A percentile compares a stretch with the other conserved stretches of the same genome.
Evolutionary conservation across 1,140 invertebrate species (phyloP).

Genomic region (Drosophila simulans): DNA sequence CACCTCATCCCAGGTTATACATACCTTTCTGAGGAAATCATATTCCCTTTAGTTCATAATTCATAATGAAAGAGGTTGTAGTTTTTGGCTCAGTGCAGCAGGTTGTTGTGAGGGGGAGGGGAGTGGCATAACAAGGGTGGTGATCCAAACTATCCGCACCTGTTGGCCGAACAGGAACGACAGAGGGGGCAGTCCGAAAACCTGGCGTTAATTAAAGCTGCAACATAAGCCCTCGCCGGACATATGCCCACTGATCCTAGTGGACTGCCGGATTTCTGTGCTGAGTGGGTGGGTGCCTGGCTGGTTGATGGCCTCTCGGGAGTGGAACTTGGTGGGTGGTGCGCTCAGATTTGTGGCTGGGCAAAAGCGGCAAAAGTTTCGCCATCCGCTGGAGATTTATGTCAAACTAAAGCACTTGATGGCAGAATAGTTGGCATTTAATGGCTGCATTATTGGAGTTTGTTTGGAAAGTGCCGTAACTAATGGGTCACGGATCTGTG

Average conservation of each 20-base stretch:
- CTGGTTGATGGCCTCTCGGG: slow-evolving; percentile 21
- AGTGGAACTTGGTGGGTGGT: not conserved
- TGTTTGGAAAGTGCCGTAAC: slow-evolving; percentile 68
- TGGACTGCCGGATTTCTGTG: slow-evolving; percentile 3
- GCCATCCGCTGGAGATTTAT: slow-evolving; percentile 70
- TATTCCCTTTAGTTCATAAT: too few species aligned
- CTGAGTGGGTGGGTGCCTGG: not conserved
- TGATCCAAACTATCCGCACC: slow-evolving; percentile 67
- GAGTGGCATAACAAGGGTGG: not conserved
- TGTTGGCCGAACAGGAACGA: slow-evolving; percentile 50
- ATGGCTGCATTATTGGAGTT: slow-evolving; percentile 80
- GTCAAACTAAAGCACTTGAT: slow-evolving; percentile 82
- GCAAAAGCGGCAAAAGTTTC: slow-evolving; percentile 48
- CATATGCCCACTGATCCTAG: slow-evolving; percentile 27
- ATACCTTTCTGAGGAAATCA: too few species aligned
- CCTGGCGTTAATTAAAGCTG: slow-evolving; percentile 78
- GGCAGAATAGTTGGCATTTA: slow-evolving; percentile 79
- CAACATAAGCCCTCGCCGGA: slow-evolving; percentile 57
- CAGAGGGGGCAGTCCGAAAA: slow-evolving; percentile 54
- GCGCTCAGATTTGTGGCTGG: slow-evolving; percentile 54
- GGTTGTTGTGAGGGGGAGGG: slow-evolving; percentile 6
- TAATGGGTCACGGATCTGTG: slow-evolving; percentile 65
- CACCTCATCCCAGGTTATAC: too few species aligned
- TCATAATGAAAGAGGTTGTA: too few species aligned
- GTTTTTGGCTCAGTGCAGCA: slow-evolving; percentile 8